Conservation (phyloP, 2,797 vertebrate species). For the Euthynnus affinis region DNA sequence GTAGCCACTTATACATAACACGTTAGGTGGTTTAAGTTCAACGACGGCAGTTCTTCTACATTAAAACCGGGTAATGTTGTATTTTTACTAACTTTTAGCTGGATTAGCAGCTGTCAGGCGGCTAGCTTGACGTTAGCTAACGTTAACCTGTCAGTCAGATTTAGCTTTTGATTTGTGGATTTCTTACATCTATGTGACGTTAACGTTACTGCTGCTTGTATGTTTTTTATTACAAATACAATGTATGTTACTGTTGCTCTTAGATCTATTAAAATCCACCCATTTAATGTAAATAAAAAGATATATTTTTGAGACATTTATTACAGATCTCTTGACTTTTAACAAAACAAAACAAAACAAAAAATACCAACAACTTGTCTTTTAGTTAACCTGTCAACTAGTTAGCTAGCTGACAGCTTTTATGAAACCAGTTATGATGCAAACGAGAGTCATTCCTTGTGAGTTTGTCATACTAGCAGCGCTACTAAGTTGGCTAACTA, state of each 20-base stretch:
- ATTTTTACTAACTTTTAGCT: conserved; percentile 13
- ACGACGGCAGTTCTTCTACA: not conserved
- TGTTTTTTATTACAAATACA: not conserved
- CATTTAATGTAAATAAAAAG: too few relatives aligned
- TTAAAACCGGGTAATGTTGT: not conserved
- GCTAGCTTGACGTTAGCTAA: not conserved
- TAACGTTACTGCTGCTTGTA: not conserved
- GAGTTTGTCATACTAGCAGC: not conserved
- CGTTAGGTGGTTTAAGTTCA: not conserved
- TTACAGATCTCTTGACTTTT: not conserved
- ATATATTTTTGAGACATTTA: too few relatives aligned
- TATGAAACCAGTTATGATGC: not conserved
- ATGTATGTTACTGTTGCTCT: too few relatives aligned
- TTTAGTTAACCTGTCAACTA: not conserved
- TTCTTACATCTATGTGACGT: not conserved
- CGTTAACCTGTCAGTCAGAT: not conserved
- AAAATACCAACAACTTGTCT: too few relatives aligned
- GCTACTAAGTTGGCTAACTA: not conserved
- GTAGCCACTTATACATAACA: too few relatives aligned
- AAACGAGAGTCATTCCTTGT: not conserved
- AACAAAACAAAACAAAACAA: not conserved
- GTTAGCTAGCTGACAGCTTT: not conserved
- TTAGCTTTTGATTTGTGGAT: not conserved
- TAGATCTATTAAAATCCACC: too few relatives aligned
- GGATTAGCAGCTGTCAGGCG: not conserved